Evolutionary conservation across 2,797 vertebrate genomes (phyloP), one percentile per base, ranked within the genome.

Genomic region (Microctenopoma steveboyesi): DNA sequence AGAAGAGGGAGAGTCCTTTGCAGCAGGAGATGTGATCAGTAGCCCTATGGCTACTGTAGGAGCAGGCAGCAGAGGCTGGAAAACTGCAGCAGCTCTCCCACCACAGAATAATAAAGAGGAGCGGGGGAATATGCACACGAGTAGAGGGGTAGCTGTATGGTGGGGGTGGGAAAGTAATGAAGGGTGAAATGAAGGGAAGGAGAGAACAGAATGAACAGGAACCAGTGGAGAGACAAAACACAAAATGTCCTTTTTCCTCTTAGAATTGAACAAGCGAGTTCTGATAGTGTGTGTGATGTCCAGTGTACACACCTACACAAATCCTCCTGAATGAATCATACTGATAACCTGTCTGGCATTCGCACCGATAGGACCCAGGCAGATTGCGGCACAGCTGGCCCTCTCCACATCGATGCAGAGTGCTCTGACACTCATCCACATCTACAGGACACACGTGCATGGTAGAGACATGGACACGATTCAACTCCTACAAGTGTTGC

Each of bases 321-420:
- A 76, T 86, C 69, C 93, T 94, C 85, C 95, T 94, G 78, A 96
- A 95, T 1, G 94, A 83, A 45, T 98, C 96, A 2, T 94, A 95
- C 90, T 98, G 96, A 82, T 96, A 98, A 11, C 97, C 97, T 0
- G 91, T 88, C 84, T 91, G 95, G 88, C 97, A 99, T 91, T 97
- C 95, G 0, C 97, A 99, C 56, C 96, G 96, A 63, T 97, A 96
- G 39, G 95, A 92, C 1, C 97, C 97, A 0, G 96, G 95, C 37
- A 98, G 87, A 85, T 98, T 99, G 82, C 94, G 94, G 81, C 97
- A 99, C 64, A 95, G 66, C 86, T 98, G 97, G 56, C 93, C 94
- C 13, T 95, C 94, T 0, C 94, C 93, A 9, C 97, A 99, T 2
- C 78, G 94, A 76, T 97, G 95, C 39, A 93, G 78, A 0, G 93